phyloP scores from a whole-genome alignment of 1,140 invertebrate genomes.

The Cataglyphis hispanica region DNA sequence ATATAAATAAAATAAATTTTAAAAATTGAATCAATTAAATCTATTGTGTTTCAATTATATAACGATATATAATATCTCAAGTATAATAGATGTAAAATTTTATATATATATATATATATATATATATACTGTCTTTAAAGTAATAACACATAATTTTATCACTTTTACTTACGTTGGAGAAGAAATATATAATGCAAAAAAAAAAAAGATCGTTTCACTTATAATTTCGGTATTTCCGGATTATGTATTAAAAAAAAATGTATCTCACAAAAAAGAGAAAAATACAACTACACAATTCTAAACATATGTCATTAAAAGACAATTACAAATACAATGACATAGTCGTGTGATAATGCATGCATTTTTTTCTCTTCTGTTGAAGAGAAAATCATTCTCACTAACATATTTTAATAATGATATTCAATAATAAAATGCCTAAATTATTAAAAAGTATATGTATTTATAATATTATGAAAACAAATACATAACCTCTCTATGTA shows the following conservation, averaged over 20 bases:
- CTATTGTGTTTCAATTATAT: background rate
- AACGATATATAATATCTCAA: background rate
- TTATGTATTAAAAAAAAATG: background rate
- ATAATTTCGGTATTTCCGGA: background rate
- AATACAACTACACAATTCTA: background rate
- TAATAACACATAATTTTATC: background rate
- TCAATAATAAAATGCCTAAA: conserved; percentile 2
- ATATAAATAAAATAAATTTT: background rate
- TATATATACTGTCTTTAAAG: background rate
- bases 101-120: no score
- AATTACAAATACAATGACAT: background rate
- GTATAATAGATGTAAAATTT: background rate
- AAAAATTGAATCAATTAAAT: background rate
- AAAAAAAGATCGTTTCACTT: background rate
- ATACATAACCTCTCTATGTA: background rate
- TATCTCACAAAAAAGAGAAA: background rate
- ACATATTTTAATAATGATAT: conserved; percentile 2
- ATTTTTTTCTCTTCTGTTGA: background rate
- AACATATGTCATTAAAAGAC: background rate
- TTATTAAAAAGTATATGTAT: background rate
- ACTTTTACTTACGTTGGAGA: background rate
- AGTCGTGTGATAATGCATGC: background rate
- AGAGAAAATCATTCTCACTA: background rate
- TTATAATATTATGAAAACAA: background rate
- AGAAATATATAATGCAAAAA: background rate